Conservation (phyloP, 2,888 invertebrate genomes). For the Eupithecia dodoneata region DNA sequence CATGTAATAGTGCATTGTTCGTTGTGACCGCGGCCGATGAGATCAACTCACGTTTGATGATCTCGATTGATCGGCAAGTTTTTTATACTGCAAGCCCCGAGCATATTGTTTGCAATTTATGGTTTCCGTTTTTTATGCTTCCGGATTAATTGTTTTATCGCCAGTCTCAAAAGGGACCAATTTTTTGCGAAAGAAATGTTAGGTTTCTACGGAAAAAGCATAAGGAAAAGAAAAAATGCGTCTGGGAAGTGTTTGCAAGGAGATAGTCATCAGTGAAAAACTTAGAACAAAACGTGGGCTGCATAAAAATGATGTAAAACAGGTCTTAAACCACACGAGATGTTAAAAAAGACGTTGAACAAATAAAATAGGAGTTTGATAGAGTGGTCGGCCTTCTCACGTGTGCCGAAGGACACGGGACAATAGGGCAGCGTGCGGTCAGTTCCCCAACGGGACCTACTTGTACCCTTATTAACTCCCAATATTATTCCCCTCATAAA, state of each 20-base stretch:
- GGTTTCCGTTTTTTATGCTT: slow-evolving; percentile 72
- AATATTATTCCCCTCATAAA: slow-evolving; percentile 63
- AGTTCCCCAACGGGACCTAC: slow-evolving; percentile 61
- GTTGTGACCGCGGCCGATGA: slow-evolving; percentile 71
- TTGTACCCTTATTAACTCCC: slow-evolving; percentile 56
- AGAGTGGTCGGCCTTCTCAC: slow-evolving; percentile 64
- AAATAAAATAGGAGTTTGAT: slow-evolving; percentile 47
- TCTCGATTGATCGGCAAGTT: slow-evolving; percentile 67
- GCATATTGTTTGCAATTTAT: slow-evolving; percentile 76
- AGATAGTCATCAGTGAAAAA: background rate
- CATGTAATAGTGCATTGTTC: slow-evolving; percentile 77
- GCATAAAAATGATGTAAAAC: slow-evolving; percentile 25
- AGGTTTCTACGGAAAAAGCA: slow-evolving; percentile 27
- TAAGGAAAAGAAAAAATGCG: slow-evolving; percentile 11
- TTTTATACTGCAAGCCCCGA: slow-evolving; percentile 64
- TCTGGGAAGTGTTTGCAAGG: background rate
- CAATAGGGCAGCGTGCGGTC: slow-evolving; percentile 64
- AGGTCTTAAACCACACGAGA: slow-evolving; percentile 18
- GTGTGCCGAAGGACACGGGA: slow-evolving; percentile 67
- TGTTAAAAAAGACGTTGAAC: slow-evolving; percentile 49
- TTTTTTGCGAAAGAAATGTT: slow-evolving; percentile 29
- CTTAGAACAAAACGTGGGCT: slow-evolving; percentile 9
- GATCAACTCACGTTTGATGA: slow-evolving; percentile 65
- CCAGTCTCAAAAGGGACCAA: slow-evolving; percentile 16
- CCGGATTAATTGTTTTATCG: slow-evolving; percentile 62